Evolutionary conservation across 2,797 vertebrate species (phyloP).

Genomic region (Protonibea diacanthus): DNA sequence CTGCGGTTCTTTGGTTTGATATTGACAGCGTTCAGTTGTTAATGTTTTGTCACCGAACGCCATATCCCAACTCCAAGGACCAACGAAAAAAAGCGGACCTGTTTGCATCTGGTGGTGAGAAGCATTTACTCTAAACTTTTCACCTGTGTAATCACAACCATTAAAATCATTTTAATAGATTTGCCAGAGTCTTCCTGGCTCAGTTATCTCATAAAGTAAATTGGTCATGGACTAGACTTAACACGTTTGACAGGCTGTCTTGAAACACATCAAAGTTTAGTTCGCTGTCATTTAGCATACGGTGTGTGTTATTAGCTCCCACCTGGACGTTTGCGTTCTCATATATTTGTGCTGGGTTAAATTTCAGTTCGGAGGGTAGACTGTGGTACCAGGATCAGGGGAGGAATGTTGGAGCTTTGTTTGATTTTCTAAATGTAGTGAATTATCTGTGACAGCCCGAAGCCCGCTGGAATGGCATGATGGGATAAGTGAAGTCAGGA

Average conservation of each 20-base stretch:
- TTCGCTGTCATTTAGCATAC: slow-evolving; percentile 22
- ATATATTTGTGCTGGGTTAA: slow-evolving; percentile 32
- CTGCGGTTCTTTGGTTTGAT: slow-evolving; percentile 43
- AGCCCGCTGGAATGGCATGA: slow-evolving; percentile 78
- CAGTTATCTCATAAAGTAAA: slow-evolving; percentile 30
- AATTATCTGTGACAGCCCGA: slow-evolving; percentile 83
- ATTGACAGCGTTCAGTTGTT: slow-evolving; percentile 48
- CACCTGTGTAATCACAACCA: background rate
- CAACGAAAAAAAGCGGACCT: slow-evolving; percentile 44
- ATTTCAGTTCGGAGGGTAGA: slow-evolving; percentile 56
- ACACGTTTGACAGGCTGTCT: slow-evolving; percentile 37
- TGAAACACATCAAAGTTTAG: slow-evolving; percentile 30
- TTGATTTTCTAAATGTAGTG: slow-evolving; percentile 81
- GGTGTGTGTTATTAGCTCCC: slow-evolving; percentile 42
- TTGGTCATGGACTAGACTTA: slow-evolving; percentile 29
- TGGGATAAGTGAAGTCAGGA: slow-evolving; percentile 79
- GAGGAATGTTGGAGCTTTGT: slow-evolving; percentile 81
- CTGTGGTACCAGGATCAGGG: slow-evolving; percentile 78
- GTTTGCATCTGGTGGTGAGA: slow-evolving; percentile 75
- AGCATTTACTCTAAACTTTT: slow-evolving; percentile 1
- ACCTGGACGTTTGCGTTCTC: slow-evolving; percentile 44
- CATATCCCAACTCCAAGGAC: slow-evolving; percentile 40
- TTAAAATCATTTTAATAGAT: background rate
- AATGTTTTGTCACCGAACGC: slow-evolving; percentile 54
- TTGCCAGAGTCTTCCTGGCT: slow-evolving; percentile 3